Conservation (phyloP, 53 echinoderm and acorn worm genomes). For the Zoroaster sp. region DNA sequence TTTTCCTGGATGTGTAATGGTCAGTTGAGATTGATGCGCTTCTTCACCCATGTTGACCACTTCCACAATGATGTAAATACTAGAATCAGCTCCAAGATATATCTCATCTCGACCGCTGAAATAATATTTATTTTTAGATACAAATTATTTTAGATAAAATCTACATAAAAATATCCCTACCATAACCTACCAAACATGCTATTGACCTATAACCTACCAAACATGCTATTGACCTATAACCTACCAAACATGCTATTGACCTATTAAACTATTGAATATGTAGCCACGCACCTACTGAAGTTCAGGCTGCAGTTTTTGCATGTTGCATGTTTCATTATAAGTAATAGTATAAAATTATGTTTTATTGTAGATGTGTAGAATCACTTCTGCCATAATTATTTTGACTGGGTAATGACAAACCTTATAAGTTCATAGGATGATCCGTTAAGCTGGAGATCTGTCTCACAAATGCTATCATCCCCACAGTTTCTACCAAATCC, state of each 20-base stretch:
- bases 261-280: no score
- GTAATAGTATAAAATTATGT: neutral
- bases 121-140: neutral
- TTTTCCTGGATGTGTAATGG: constrained; percentile 61
- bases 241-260: neutral
- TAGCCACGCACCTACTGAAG: no score
- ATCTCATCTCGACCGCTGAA: constrained; percentile 27
- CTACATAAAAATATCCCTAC: neutral
- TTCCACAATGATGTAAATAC: constrained; percentile 59
- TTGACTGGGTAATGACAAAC: neutral
- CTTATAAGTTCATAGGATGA: neutral
- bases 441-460: constrained; percentile 62
- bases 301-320: no score
- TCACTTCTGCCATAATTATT: neutral
- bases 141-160: neutral
- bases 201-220: neutral
- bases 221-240: neutral
- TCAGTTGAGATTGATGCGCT: constrained; percentile 85
- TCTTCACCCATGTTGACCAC: constrained; percentile 85
- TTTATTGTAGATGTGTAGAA: neutral
- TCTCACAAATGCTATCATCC: constrained; percentile 70
- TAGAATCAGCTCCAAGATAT: constrained; percentile 65
- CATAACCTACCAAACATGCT: neutral
- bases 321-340: neutral
- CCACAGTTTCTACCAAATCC: constrained; percentile 83